Conservation (phyloP, 1,140 invertebrate species). For the Leptinotarsa texana region DNA sequence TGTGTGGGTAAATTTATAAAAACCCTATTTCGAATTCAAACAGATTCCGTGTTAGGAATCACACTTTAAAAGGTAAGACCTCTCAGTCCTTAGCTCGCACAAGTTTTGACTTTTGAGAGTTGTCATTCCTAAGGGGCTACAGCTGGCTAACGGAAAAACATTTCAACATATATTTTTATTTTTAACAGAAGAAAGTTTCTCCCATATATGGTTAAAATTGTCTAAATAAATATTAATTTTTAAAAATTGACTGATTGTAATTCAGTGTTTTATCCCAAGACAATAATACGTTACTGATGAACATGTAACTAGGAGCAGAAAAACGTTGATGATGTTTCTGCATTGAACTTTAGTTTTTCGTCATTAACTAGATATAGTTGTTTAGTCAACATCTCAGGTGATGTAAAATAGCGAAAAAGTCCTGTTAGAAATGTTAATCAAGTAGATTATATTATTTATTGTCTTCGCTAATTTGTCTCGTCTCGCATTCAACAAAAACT, state of each 20-base stretch:
- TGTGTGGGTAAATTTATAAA: too few relatives aligned
- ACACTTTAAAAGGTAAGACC: too few relatives aligned
- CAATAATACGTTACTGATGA: background rate
- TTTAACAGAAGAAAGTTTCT: too few relatives aligned
- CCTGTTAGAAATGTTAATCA: conserved; percentile 25
- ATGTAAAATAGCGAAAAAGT: conserved; percentile 25
- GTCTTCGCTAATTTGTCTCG: background rate
- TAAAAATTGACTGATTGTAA: background rate
- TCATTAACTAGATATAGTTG: conserved; percentile 21
- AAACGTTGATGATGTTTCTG: background rate
- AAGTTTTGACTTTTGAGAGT: too few relatives aligned
- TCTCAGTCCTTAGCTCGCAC: too few relatives aligned
- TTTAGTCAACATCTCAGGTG: conserved; percentile 27
- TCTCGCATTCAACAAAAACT: background rate
- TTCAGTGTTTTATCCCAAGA: background rate
- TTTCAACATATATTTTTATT: too few relatives aligned
- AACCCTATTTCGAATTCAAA: too few relatives aligned
- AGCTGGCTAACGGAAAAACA: too few relatives aligned
- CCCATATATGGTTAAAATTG: background rate
- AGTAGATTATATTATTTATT: conserved; percentile 13
- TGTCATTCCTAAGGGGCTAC: too few relatives aligned
- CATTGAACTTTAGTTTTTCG: conserved; percentile 9
- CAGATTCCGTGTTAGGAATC: too few relatives aligned
- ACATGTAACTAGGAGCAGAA: background rate
- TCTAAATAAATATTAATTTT: background rate